Percentiles rank a stretch among this genome's conserved stretches.
phyloP scores from a whole-genome alignment of 2,113 vertebrate species.

The Albula glossodonta region DNA sequence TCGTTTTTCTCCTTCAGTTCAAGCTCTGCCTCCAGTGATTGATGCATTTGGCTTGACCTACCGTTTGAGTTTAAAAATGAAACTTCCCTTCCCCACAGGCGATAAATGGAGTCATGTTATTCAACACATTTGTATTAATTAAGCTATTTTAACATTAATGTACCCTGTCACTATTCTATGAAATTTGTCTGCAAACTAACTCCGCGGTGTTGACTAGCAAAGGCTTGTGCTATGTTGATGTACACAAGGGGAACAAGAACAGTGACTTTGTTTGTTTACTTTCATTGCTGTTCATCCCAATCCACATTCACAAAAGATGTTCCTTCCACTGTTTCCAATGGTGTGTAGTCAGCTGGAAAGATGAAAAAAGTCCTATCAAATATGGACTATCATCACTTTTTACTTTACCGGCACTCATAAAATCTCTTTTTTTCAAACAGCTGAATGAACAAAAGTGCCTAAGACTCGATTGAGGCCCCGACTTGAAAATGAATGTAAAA shows the following conservation, averaged over 20 bases:
- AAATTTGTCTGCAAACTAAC: constrained; percentile 9
- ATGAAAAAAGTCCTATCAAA: constrained; percentile 13
- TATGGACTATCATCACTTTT: not conserved
- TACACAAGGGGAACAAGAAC: not conserved
- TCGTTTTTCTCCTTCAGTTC: not conserved
- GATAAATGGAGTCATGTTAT: constrained; percentile 1
- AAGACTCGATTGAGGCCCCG: not conserved
- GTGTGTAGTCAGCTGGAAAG: constrained; percentile 1
- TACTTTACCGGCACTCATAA: constrained; percentile 1
- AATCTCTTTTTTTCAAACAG: not conserved
- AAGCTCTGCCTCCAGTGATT: constrained; percentile 11
- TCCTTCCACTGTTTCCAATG: not conserved
- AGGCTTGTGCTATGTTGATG: not conserved
- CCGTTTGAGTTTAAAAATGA: constrained; percentile 21
- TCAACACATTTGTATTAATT: constrained; percentile 22
- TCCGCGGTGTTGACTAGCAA: not conserved
- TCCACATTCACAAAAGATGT: not conserved
- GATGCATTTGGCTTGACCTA: constrained; percentile 29
- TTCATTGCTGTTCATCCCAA: not conserved
- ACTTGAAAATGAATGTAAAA: not conserved
- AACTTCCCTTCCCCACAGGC: constrained; percentile 18
- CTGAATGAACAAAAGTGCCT: constrained; percentile 17
- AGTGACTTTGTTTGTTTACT: not conserved
- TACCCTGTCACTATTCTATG: not conserved
- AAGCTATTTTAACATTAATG: constrained; percentile 20